Conservation (phyloP, 2,888 invertebrate genomes). For the Matsumyia berberina region DNA sequence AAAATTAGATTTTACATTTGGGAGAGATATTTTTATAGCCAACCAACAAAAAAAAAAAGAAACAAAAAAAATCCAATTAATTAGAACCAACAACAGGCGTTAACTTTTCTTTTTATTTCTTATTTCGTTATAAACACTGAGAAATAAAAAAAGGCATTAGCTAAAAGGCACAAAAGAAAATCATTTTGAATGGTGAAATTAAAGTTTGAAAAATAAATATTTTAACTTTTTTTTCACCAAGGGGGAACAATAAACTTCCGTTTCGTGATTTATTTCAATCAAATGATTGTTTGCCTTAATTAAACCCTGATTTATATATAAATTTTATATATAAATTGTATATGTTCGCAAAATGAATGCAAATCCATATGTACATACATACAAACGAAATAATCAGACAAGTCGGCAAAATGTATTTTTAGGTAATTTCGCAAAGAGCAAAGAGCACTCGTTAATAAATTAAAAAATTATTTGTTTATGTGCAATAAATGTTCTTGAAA, state of each 20-base stretch:
- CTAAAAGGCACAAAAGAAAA: background rate
- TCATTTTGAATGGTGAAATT: conserved; percentile 24
- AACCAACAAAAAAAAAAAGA: background rate
- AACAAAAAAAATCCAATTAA: conserved; percentile 40
- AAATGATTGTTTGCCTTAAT: background rate
- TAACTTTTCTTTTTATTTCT: conserved; percentile 17
- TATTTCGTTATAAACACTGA: conserved; percentile 35
- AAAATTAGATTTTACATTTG: conserved; percentile 43
- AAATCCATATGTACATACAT: too few species aligned
- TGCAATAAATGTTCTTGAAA: background rate
- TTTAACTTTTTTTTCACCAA: conserved; percentile 14
- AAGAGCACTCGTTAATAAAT: conserved; percentile 2
- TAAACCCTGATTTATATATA: background rate
- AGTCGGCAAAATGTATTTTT: conserved; percentile 26
- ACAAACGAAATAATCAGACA: background rate
- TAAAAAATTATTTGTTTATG: conserved; percentile 12
- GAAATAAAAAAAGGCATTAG: conserved; percentile 23
- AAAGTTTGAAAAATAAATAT: conserved; percentile 17
- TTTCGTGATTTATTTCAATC: conserved; percentile 12
- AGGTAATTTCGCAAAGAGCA: background rate
- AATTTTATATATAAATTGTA: conserved; percentile 12
- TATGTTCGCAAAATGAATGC: background rate
- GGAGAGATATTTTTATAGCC: conserved; percentile 10
- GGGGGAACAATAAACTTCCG: background rate
- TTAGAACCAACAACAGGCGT: conserved; percentile 36